Percentiles rank a stretch among this genome's conserved stretches.
These are phyloP conservation scores for Astreopora myriophthalma DNA, from an alignment of 64 coral and sea anemone genomes.

Conservation along the genomic window DNA sequence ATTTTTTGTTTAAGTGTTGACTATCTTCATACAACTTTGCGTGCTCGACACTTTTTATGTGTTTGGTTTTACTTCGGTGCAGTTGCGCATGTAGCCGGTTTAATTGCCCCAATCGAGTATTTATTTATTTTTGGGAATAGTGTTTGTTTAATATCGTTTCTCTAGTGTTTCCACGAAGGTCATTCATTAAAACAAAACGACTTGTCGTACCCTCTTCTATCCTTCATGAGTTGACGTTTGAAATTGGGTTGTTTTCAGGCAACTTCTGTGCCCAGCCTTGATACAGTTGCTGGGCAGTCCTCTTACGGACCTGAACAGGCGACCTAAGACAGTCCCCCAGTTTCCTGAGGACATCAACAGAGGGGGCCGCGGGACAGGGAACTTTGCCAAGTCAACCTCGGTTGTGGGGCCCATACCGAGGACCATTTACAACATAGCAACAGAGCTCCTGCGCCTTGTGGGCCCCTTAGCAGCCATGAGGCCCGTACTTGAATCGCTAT, in stretches of 20 bases:
- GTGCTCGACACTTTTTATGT: too few species aligned
- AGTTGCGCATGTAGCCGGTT: too few species aligned
- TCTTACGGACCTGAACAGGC: conserved; percentile 84
- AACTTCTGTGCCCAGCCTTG: conserved; percentile 89
- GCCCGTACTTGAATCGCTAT: conserved; percentile 92
- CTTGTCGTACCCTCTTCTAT: too few species aligned
- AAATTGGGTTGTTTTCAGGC: conserved; percentile 55
- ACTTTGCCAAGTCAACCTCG: conserved; percentile 74
- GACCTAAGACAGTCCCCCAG: conserved; percentile 51
- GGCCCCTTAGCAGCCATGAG: conserved; percentile 92
- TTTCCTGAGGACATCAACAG: conserved; percentile 87
- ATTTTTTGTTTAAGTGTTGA: too few species aligned
- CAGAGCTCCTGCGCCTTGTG: conserved; percentile 88
- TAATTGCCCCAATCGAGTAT: too few species aligned
- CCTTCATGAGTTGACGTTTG: background rate
- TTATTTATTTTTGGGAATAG: too few species aligned
- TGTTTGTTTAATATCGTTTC: too few species aligned
- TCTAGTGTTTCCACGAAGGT: too few species aligned
- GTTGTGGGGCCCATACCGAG: conserved; percentile 82
- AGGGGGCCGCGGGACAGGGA: conserved; percentile 85
- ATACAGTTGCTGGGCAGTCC: conserved; percentile 98
- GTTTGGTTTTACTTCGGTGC: too few species aligned
- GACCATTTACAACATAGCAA: conserved; percentile 96
- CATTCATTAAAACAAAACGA: too few species aligned
- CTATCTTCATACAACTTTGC: too few species aligned